A percentile compares a stretch with the other conserved stretches of the same genome.
phyloP scores from a whole-genome alignment of 2,797 vertebrate genomes.

The Momotus momota region DNA sequence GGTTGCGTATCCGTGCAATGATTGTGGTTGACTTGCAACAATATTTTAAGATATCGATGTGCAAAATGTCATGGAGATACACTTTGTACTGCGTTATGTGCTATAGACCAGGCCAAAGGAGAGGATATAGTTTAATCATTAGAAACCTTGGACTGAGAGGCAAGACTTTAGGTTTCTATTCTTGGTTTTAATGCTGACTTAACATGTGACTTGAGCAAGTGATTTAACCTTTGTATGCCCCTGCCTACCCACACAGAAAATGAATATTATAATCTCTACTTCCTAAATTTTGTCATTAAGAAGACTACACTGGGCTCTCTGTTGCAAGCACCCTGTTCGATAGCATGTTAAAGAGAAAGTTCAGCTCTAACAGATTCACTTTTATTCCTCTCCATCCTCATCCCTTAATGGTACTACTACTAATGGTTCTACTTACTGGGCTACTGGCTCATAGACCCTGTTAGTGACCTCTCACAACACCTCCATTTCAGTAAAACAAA shows the following conservation, averaged over 20 bases:
- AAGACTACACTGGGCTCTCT: background rate
- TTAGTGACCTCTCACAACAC: background rate
- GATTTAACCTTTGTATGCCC: conserved; percentile 31
- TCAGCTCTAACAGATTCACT: background rate
- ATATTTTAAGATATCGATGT: background rate
- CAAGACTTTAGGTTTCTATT: conserved; percentile 61
- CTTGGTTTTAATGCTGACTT: conserved; percentile 59
- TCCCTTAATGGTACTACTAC: background rate
- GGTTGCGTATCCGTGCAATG: background rate
- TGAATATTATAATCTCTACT: conserved; percentile 15
- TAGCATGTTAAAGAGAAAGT: background rate
- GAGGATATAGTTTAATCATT: conserved; percentile 59
- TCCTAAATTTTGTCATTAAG: background rate
- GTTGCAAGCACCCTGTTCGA: background rate
- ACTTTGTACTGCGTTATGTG: conserved; percentile 1
- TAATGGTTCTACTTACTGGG: background rate
- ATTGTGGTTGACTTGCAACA: background rate
- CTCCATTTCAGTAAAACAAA: background rate
- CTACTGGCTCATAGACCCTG: background rate
- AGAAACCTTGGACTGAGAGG: conserved; percentile 35
- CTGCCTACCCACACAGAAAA: conserved; percentile 9
- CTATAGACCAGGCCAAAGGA: conserved; percentile 18
- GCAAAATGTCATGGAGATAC: background rate
- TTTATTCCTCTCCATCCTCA: background rate
- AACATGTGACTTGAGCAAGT: conserved; percentile 41